phyloP scores from a whole-genome alignment of 2,113 vertebrate species.

The Hippocampus mohnikei region DNA sequence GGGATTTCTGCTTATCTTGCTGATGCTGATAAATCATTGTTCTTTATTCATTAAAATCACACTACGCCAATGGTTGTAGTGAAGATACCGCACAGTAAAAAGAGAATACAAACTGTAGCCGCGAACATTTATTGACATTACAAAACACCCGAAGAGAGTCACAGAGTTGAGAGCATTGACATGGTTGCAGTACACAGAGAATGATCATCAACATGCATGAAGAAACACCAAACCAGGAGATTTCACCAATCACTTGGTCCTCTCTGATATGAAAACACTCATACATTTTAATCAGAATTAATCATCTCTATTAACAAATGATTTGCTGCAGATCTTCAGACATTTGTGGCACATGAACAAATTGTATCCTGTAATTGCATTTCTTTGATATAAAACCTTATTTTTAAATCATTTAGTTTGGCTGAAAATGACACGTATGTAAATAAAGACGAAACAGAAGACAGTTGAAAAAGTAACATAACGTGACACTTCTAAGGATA shows the following conservation, averaged over 20 bases:
- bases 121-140: conserved; percentile 47
- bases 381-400: conserved; percentile 28
- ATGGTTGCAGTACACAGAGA: conserved; percentile 28
- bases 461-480: conserved; percentile 25
- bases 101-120: conserved; percentile 12
- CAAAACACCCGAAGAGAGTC: conserved; percentile 2
- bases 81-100: conserved; percentile 10
- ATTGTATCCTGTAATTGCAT: neutral
- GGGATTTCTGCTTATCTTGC: neutral
- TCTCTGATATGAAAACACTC: neutral
- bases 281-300: neutral
- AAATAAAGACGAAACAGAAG: conserved; percentile 24
- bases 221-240: conserved; percentile 13
- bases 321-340: conserved; percentile 12
- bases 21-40: too few species aligned
- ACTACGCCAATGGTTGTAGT: neutral
- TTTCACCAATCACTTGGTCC: conserved; percentile 10
- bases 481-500: conserved; percentile 23
- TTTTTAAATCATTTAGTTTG: conserved; percentile 14
- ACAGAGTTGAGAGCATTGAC: conserved; percentile 32
- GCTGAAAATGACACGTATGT: conserved; percentile 18
- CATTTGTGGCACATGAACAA: conserved; percentile 6
- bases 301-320: conserved; percentile 1
- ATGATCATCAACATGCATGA: conserved; percentile 5
- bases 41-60: neutral